Evolutionary conservation across 2,888 invertebrate species (phyloP).

Genomic region (Drosophila eohydei): DNA sequence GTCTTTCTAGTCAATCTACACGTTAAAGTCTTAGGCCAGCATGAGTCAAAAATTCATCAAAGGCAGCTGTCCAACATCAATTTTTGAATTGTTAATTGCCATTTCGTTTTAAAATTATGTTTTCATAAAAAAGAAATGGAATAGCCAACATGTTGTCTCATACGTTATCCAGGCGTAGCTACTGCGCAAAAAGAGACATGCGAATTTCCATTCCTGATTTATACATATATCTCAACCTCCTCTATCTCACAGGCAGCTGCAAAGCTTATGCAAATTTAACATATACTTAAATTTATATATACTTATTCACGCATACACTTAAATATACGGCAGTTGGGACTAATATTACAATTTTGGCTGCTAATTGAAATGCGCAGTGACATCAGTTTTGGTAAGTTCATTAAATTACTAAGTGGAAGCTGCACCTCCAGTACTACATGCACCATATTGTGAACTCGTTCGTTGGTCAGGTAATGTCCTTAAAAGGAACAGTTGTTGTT

Average conservation of each 20-base stretch:
- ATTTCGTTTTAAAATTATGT: no score
- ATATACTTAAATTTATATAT: constrained; percentile 45
- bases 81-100: not conserved
- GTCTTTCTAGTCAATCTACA: not conserved
- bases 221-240: constrained; percentile 16
- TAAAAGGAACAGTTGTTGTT: constrained; percentile 33
- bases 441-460: constrained; percentile 1
- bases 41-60: not conserved
- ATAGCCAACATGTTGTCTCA: not conserved
- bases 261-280: constrained; percentile 43
- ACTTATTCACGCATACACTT: constrained; percentile 32
- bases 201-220: constrained; percentile 5
- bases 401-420: constrained; percentile 52
- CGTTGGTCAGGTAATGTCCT: constrained; percentile 40
- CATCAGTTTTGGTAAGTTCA: constrained; percentile 37
- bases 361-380: constrained; percentile 32
- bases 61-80: not conserved
- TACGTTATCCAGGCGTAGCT: no score
- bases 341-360: constrained; percentile 46
- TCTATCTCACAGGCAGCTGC: constrained; percentile 57
- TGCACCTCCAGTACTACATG: constrained; percentile 9
- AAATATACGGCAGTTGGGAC: constrained; percentile 37
- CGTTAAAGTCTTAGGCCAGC: not conserved
- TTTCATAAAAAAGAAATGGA: no score
- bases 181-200: not conserved